Evolutionary conservation across 2,113 vertebrate genomes (phyloP).

Genomic region (Hemicordylus capensis): DNA sequence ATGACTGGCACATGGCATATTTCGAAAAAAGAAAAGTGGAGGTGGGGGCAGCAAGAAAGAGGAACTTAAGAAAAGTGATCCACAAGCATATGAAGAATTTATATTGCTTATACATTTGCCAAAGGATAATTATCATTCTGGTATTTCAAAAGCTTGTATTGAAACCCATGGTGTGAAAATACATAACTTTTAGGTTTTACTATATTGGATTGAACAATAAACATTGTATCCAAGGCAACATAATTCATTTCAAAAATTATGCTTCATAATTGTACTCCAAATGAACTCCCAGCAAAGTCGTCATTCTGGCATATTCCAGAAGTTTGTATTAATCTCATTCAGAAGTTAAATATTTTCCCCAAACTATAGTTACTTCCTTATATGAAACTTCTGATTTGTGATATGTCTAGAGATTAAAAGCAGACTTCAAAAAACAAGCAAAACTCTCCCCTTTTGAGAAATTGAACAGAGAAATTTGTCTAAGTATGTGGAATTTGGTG

Average conservation of each 20-base stretch:
- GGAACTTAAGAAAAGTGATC: background rate
- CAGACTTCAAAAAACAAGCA: background rate
- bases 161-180: background rate
- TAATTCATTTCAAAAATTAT: background rate
- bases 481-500: too few species aligned
- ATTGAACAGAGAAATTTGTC: background rate
- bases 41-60: too few species aligned
- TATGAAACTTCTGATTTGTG: too few species aligned
- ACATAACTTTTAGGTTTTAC: background rate
- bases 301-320: background rate
- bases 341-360: background rate
- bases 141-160: background rate
- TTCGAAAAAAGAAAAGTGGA: background rate
- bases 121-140: background rate
- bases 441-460: background rate
- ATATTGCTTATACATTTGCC: background rate
- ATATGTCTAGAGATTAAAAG: background rate
- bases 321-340: too few species aligned
- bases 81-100: background rate
- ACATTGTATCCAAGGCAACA: background rate
- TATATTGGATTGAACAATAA: too few species aligned
- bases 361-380: background rate
- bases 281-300: background rate
- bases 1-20: background rate
- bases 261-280: background rate